phyloP scores from a whole-genome alignment of 2,888 invertebrate genomes.

The Limnephilus lunatus region DNA sequence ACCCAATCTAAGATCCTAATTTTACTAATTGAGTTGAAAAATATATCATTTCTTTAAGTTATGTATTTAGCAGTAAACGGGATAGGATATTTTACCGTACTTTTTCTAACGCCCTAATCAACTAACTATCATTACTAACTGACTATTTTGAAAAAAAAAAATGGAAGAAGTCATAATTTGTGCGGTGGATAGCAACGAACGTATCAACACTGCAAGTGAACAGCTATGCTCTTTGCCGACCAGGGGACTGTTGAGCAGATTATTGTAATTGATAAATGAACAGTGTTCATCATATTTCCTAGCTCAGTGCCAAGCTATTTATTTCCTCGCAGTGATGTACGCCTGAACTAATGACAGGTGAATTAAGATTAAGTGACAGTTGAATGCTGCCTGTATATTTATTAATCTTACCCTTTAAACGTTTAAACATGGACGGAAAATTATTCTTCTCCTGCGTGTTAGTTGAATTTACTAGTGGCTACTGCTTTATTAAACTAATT shows the following conservation, averaged over 20 bases:
- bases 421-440: neutral
- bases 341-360: conserved; percentile 40
- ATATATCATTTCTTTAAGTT: no score
- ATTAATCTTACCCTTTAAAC: neutral
- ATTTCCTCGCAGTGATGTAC: neutral
- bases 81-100: no score
- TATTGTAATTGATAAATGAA: conserved; percentile 50
- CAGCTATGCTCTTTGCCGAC: neutral
- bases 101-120: no score
- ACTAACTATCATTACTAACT: no score
- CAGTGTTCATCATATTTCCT: conserved; percentile 34
- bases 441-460: neutral
- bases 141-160: no score
- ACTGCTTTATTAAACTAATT: neutral
- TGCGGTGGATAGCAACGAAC: neutral
- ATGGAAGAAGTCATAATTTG: neutral
- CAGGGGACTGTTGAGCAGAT: neutral
- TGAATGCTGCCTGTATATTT: conserved; percentile 32
- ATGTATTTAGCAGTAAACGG: no score
- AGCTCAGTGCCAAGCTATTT: conserved; percentile 9
- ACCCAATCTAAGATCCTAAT: no score
- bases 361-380: conserved; percentile 41
- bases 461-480: neutral
- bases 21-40: no score
- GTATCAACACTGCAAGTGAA: conserved; percentile 14